Conservation (phyloP, 1,140 invertebrate species). For the Drosophila simulans region DNA sequence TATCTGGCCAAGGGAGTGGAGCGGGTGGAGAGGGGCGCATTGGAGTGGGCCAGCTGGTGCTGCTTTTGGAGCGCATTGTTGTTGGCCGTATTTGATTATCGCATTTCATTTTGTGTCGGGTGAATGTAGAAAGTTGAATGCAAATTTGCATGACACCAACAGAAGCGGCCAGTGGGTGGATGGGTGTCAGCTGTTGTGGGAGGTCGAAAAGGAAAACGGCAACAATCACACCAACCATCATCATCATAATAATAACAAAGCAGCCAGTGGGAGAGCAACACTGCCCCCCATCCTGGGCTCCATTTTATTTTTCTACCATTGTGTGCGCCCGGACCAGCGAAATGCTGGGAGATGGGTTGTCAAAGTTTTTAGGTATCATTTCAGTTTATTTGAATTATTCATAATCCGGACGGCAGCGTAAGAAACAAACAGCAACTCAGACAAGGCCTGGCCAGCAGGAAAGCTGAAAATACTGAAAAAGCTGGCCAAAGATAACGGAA, state of each 20-base stretch:
- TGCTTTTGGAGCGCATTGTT: conserved; percentile 70
- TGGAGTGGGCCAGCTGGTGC: conserved; percentile 18
- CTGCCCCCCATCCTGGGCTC: conserved; percentile 33
- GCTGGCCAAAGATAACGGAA: conserved; percentile 69
- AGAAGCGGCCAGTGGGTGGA: conserved; percentile 25
- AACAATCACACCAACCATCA: conserved; percentile 78
- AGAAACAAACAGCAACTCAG: conserved; percentile 57
- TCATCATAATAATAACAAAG: conserved; percentile 72
- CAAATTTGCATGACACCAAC: conserved; percentile 79
- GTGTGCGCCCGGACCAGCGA: conserved; percentile 4
- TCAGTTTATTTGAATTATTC: conserved; percentile 83
- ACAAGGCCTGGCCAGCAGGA: conserved; percentile 27
- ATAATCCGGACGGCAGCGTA: conserved; percentile 67
- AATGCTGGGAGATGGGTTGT: conserved; percentile 25
- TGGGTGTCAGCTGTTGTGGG: neutral
- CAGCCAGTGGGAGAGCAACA: conserved; percentile 31
- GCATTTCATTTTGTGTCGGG: conserved; percentile 80
- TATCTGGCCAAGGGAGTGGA: conserved; percentile 52
- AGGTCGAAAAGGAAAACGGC: conserved; percentile 29
- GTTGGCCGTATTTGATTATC: conserved; percentile 80
- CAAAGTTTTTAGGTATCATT: conserved; percentile 83
- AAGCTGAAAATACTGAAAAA: conserved; percentile 16
- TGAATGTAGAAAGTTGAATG: conserved; percentile 80
- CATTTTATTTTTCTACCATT: conserved; percentile 30
- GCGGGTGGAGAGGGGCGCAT: neutral